A percentile compares a stretch with the other conserved stretches of the same genome.
Evolutionary conservation across 2,797 vertebrate species (phyloP).

Genomic region (Aratinga solstitialis): DNA sequence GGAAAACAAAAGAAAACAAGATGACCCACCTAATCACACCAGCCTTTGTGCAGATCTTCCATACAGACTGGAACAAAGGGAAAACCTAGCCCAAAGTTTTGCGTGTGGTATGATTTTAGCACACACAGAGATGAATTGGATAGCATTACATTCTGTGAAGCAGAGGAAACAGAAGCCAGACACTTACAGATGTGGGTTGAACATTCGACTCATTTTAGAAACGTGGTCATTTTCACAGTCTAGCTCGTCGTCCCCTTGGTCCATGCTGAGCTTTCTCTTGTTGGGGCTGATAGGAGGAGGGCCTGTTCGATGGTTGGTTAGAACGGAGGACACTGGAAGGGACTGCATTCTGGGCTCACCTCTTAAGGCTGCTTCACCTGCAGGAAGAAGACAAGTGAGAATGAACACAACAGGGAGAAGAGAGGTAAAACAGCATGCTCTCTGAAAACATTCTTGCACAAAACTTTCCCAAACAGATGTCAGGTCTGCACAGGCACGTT

Average conservation of each 20-base stretch:
- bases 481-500: neutral
- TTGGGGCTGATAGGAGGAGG: constrained; percentile 96
- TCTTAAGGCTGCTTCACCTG: constrained; percentile 94
- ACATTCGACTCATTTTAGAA: constrained; percentile 95
- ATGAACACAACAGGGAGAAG: neutral
- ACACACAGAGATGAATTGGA: neutral
- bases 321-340: constrained; percentile 85
- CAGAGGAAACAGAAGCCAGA: neutral
- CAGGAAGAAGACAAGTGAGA: neutral
- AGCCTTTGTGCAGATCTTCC: neutral
- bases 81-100: neutral
- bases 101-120: neutral
- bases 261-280: constrained; percentile 93
- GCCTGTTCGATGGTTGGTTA: constrained; percentile 90
- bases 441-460: neutral
- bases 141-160: accelerated
- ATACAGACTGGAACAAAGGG: neutral
- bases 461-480: neutral
- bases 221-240: constrained; percentile 93
- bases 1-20: neutral
- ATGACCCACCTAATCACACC: neutral
- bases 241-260: constrained; percentile 88
- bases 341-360: constrained; percentile 93
- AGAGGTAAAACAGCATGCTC: neutral
- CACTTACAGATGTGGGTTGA: constrained; percentile 91